phyloP scores from a whole-genome alignment of 30 jellyfish, hydroid and myxozoan species.

The Aurelia sp. region DNA sequence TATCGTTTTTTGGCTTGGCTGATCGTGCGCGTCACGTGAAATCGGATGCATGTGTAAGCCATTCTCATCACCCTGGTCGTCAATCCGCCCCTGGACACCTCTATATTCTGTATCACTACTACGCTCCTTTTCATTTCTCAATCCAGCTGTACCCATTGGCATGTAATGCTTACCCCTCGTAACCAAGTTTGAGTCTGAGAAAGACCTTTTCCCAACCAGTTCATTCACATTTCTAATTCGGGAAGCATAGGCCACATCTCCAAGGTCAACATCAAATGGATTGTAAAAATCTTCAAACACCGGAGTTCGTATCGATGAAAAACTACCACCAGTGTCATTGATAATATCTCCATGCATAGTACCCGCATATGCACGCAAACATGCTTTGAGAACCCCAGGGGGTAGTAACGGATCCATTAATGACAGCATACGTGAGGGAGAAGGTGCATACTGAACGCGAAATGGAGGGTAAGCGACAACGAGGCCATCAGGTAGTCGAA shows the following conservation, averaged over 20 bases:
- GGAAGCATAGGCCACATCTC: conserved; percentile 53
- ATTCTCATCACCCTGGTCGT: conserved; percentile 8
- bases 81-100: background rate
- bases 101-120: too few relatives aligned
- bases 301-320: conserved; percentile 31
- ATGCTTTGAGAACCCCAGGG: conserved; percentile 87
- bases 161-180: conserved; percentile 37
- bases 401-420: conserved; percentile 97
- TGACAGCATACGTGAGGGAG: conserved; percentile 99
- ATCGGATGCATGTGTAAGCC: conserved; percentile 40
- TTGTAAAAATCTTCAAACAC: conserved; percentile 76
- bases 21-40: too few relatives aligned
- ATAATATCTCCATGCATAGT: conserved; percentile 25
- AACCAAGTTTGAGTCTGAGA: conserved; percentile 69
- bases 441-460: conserved; percentile 79
- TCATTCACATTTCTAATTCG: conserved; percentile 6
- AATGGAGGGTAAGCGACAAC: conserved; percentile 96
- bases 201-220: conserved; percentile 49
- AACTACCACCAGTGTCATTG: conserved; percentile 34
- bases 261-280: conserved; percentile 90
- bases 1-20: background rate
- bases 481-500: conserved; percentile 92
- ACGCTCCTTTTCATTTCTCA: too few relatives aligned
- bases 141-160: conserved; percentile 3
- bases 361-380: conserved; percentile 93